Conservation (phyloP, 2,113 vertebrate species). For the Haplochromis vanheusdeni region DNA sequence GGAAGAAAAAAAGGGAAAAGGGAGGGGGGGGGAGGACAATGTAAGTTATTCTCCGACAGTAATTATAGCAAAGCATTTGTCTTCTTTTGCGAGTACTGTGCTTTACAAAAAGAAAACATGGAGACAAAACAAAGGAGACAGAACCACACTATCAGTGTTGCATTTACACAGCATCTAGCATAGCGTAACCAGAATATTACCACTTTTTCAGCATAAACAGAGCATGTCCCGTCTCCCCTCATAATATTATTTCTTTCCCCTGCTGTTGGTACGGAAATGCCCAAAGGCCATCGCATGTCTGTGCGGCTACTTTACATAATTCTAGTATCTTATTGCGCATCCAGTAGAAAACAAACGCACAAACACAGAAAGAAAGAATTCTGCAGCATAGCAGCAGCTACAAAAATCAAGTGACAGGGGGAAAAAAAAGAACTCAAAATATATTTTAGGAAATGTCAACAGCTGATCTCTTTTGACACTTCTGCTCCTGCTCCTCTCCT, state of each 20-base stretch:
- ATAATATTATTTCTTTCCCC: not conserved
- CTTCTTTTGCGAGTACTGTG: not conserved
- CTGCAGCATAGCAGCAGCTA: not conserved
- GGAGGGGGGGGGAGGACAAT: fast-evolving
- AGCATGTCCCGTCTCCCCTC: not conserved
- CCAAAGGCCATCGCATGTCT: slow-evolving; percentile 1
- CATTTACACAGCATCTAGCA: not conserved
- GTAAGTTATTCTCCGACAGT: not conserved
- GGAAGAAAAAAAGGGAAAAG: not conserved
- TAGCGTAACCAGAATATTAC: not conserved
- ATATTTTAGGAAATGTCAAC: slow-evolving; percentile 32
- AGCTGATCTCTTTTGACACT: slow-evolving; percentile 27
- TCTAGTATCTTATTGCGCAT: not conserved
- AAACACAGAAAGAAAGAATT: not conserved
- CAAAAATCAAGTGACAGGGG: not conserved
- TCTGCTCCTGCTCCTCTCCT: slow-evolving; percentile 5
- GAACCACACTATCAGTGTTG: not conserved
- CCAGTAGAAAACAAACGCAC: not conserved
- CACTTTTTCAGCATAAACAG: slow-evolving; percentile 1
- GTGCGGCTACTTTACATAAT: slow-evolving; percentile 34
- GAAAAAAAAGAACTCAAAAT: not conserved
- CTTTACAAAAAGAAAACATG: not conserved
- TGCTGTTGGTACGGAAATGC: not conserved
- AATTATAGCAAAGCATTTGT: not conserved
- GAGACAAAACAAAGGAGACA: not conserved